These are phyloP conservation scores for Amniataba percoides DNA, from an alignment of 2,797 vertebrate genomes.

Conservation along the genomic window DNA sequence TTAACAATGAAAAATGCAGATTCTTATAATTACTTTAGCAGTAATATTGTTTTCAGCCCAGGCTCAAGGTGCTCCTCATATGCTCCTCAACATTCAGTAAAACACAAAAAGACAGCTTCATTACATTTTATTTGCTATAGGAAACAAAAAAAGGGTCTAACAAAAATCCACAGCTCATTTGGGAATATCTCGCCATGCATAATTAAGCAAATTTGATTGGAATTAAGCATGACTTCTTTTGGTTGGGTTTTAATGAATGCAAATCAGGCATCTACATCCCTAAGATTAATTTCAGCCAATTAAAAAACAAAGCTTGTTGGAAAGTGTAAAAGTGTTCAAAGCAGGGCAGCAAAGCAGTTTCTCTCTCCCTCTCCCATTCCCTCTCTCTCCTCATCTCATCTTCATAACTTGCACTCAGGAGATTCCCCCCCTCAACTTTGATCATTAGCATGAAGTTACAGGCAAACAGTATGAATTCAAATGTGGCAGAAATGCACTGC, in stretches of 20 bases:
- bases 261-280: conserved; percentile 99
- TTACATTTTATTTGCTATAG: conserved; percentile 99
- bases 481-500: conserved; percentile 76
- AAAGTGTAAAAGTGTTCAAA: conserved; percentile 98
- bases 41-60: conserved; percentile 98
- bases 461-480: conserved; percentile 84
- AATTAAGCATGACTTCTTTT: conserved; percentile 99
- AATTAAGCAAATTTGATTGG: conserved; percentile 99
- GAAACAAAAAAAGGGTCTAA: conserved; percentile 91
- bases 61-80: conserved; percentile 97
- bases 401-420: conserved; percentile 88
- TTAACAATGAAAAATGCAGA: conserved; percentile 99
- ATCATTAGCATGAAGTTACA: conserved; percentile 88
- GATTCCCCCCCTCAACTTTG: conserved; percentile 84
- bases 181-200: conserved; percentile 99
- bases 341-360: conserved; percentile 86
- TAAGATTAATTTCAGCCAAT: conserved; percentile 99
- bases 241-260: conserved; percentile 99
- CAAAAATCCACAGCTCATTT: conserved; percentile 99
- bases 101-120: conserved; percentile 99
- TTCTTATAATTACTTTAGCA: conserved; percentile 99
- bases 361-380: conserved; percentile 62
- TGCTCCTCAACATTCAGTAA: conserved; percentile 97
- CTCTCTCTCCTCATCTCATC: conserved; percentile 85
- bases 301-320: conserved; percentile 99